Percentiles rank a stretch among this genome's conserved stretches.
phyloP scores from a whole-genome alignment of 2,113 vertebrate genomes.

The Laterallus jamaicensis region DNA sequence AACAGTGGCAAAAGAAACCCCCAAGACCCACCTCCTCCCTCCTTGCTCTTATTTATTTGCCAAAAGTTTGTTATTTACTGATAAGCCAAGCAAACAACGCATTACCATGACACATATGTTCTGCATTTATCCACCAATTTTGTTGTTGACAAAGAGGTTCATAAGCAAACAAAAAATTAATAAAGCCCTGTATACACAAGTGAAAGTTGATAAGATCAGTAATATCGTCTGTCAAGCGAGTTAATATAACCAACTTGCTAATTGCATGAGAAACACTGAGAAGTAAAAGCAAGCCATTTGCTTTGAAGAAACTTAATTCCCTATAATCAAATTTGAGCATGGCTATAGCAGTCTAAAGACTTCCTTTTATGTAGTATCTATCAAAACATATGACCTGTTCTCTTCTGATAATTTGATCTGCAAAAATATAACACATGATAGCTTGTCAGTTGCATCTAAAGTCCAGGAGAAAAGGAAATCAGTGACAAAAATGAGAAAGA shows the following conservation, averaged over 20 bases:
- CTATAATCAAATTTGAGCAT: neutral
- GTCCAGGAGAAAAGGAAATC: neutral
- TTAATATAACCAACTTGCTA: slow-evolving; percentile 51
- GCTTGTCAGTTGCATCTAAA: neutral
- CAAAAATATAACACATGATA: neutral
- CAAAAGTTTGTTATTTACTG: slow-evolving; percentile 68
- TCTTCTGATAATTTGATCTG: neutral
- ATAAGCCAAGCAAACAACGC: slow-evolving; percentile 63
- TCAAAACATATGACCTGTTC: neutral
- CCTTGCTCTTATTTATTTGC: slow-evolving; percentile 38
- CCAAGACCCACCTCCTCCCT: slow-evolving; percentile 48
- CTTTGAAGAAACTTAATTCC: slow-evolving; percentile 47
- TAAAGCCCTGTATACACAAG: neutral
- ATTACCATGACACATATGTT: neutral
- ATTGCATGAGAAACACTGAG: slow-evolving; percentile 8
- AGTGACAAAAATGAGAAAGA: neutral
- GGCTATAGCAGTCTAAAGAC: neutral
- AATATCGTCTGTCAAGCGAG: slow-evolving; percentile 23
- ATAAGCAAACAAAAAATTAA: slow-evolving; percentile 59
- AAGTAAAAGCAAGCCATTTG: slow-evolving; percentile 32
- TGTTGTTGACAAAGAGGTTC: slow-evolving; percentile 45
- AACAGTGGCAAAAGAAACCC: slow-evolving; percentile 19
- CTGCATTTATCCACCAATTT: slow-evolving; percentile 35
- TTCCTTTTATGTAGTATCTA: neutral
- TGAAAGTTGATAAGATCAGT: slow-evolving; percentile 45